These are phyloP conservation scores for Diplodus sargus DNA, from an alignment of 2,797 vertebrate genomes.

Conservation along the genomic window DNA sequence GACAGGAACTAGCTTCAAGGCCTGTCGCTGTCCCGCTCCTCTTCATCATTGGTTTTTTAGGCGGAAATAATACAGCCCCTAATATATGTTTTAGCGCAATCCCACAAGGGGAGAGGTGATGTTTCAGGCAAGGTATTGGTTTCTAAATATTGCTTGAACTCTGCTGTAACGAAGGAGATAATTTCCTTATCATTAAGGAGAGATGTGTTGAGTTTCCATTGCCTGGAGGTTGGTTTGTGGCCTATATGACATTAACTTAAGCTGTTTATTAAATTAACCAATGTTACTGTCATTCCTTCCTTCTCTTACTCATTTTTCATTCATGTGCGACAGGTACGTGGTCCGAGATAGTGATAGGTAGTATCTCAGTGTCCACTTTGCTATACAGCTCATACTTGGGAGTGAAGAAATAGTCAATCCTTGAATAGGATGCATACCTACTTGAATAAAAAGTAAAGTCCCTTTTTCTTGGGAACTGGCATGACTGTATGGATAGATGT, in stretches of 20 bases:
- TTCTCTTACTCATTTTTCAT: neutral
- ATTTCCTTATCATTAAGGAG: slow-evolving; percentile 12
- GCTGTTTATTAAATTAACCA: too few relatives aligned
- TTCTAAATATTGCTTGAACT: too few relatives aligned
- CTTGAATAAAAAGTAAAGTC: slow-evolving; percentile 1
- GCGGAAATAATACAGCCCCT: too few relatives aligned
- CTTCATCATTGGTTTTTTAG: too few relatives aligned
- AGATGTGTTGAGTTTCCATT: neutral
- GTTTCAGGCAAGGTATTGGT: too few relatives aligned
- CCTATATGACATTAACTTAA: neutral
- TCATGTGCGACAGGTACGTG: neutral
- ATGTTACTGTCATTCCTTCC: too few relatives aligned
- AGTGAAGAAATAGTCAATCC: neutral
- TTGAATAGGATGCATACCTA: neutral
- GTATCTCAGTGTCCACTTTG: neutral
- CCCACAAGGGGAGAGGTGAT: neutral
- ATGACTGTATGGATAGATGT: too few relatives aligned
- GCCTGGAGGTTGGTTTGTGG: neutral
- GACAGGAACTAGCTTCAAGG: too few relatives aligned
- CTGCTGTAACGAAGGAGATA: too few relatives aligned
- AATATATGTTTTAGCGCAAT: neutral
- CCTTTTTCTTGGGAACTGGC: too few relatives aligned
- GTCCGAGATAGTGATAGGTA: neutral
- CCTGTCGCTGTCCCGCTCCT: too few relatives aligned
- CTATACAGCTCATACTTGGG: neutral